phyloP scores from a whole-genome alignment of 2,888 invertebrate genomes.

The Maniola hyperantus region DNA sequence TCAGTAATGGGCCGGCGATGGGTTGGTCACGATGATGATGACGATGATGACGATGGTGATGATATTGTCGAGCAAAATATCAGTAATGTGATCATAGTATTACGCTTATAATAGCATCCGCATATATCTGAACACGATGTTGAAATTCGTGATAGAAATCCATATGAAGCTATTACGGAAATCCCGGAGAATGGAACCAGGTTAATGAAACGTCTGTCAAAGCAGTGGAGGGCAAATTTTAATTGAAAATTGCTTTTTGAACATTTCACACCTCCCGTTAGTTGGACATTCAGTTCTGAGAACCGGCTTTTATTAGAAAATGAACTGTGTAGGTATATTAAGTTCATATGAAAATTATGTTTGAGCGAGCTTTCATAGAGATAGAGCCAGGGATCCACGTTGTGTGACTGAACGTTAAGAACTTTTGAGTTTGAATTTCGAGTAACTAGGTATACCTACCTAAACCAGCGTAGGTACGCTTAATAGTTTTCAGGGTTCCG shows the following conservation, averaged over 20 bases:
- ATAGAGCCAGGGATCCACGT: background rate
- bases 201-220: constrained; percentile 80
- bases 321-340: constrained; percentile 29
- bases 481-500: no score
- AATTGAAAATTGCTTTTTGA: constrained; percentile 73
- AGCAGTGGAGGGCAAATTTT: constrained; percentile 62
- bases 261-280: constrained; percentile 56
- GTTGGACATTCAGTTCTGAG: constrained; percentile 38
- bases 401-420: background rate
- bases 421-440: background rate
- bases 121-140: constrained; percentile 17
- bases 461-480: no score
- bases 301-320: constrained; percentile 31
- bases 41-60: no score
- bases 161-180: constrained; percentile 42
- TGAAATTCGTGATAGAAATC: constrained; percentile 29
- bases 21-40: no score
- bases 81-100: background rate
- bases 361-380: background rate
- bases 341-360: constrained; percentile 19
- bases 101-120: background rate
- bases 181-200: constrained; percentile 57
- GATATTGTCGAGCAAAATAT: background rate
- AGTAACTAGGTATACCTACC: background rate
- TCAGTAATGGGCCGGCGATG: no score